Evolutionary conservation across 2,113 vertebrate species (phyloP).

Genomic region (Dunckerocampus dactyliophorus): DNA sequence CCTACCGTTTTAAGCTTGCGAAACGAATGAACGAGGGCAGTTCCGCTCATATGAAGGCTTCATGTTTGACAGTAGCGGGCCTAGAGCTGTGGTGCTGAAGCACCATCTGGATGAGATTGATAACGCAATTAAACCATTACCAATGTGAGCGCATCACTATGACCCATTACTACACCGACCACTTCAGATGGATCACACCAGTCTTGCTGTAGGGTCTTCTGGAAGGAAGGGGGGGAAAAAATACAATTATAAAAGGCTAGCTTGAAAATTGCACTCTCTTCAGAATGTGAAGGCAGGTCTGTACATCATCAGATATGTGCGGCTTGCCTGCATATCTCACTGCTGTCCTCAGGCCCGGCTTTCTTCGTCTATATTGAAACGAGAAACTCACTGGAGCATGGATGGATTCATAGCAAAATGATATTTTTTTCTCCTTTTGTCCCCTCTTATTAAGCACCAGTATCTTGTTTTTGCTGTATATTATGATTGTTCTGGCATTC

Average conservation of each 20-base stretch:
- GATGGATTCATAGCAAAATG: slow-evolving; percentile 56
- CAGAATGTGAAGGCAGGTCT: slow-evolving; percentile 70
- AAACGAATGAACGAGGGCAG: slow-evolving; percentile 50
- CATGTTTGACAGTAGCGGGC: slow-evolving; percentile 59
- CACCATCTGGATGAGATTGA: slow-evolving; percentile 74
- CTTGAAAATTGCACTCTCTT: slow-evolving; percentile 71
- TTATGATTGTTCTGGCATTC: slow-evolving; percentile 47
- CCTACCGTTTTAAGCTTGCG: slow-evolving; percentile 27
- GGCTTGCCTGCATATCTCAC: slow-evolving; percentile 65
- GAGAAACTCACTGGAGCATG: slow-evolving; percentile 63
- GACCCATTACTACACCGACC: slow-evolving; percentile 69
- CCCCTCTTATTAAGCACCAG: slow-evolving; percentile 47
- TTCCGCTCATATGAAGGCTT: slow-evolving; percentile 44
- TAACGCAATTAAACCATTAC: slow-evolving; percentile 74
- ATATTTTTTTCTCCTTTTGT: slow-evolving; percentile 49
- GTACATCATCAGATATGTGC: slow-evolving; percentile 73
- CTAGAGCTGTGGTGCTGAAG: slow-evolving; percentile 60
- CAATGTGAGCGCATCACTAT: slow-evolving; percentile 71
- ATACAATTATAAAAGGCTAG: slow-evolving; percentile 70
- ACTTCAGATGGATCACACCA: slow-evolving; percentile 69
- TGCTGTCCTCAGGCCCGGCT: slow-evolving; percentile 61
- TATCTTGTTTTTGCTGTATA: slow-evolving; percentile 43
- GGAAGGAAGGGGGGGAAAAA: slow-evolving; percentile 29
- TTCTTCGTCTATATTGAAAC: slow-evolving; percentile 67
- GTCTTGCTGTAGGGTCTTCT: slow-evolving; percentile 66